Conservation (phyloP, 2,888 invertebrate species). For the Drosophila fulvimacula region DNA sequence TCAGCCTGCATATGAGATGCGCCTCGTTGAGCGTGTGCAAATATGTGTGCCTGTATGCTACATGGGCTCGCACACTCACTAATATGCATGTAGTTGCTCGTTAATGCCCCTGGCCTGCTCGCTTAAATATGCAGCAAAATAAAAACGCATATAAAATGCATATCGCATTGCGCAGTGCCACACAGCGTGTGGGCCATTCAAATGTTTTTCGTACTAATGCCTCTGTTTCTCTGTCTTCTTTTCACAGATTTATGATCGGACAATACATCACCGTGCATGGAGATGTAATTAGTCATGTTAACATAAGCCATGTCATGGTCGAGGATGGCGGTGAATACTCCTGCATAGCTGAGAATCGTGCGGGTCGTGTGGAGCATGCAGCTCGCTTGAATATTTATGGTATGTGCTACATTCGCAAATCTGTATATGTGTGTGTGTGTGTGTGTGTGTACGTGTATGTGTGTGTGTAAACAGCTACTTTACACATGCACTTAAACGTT, state of each 20-base stretch:
- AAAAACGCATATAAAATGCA: constrained; percentile 58
- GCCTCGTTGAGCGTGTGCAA: constrained; percentile 43
- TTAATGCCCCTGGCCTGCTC: constrained; percentile 56
- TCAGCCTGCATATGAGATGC: constrained; percentile 72
- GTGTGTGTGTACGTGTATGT: constrained; percentile 17
- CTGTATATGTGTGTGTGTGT: not conserved
- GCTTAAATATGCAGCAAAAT: constrained; percentile 60
- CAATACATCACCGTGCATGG: constrained; percentile 92
- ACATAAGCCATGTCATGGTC: constrained; percentile 91
- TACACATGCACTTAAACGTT: constrained; percentile 75
- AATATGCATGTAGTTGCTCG: constrained; percentile 43
- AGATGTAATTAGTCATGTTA: constrained; percentile 93
- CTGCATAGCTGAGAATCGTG: constrained; percentile 91
- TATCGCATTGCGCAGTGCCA: constrained; percentile 65
- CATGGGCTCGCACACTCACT: constrained; percentile 6
- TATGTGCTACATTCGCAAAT: constrained; percentile 84
- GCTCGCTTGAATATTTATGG: constrained; percentile 92
- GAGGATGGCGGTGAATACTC: constrained; percentile 93
- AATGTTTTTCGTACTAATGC: constrained; percentile 65
- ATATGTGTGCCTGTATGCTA: constrained; percentile 12
- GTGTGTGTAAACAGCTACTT: constrained; percentile 60
- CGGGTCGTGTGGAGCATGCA: constrained; percentile 90
- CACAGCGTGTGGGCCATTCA: constrained; percentile 44
- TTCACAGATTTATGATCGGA: constrained; percentile 89
- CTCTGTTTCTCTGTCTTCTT: constrained; percentile 16